Conservation (phyloP, 2,113 vertebrate species). For the Azemiops feae region DNA sequence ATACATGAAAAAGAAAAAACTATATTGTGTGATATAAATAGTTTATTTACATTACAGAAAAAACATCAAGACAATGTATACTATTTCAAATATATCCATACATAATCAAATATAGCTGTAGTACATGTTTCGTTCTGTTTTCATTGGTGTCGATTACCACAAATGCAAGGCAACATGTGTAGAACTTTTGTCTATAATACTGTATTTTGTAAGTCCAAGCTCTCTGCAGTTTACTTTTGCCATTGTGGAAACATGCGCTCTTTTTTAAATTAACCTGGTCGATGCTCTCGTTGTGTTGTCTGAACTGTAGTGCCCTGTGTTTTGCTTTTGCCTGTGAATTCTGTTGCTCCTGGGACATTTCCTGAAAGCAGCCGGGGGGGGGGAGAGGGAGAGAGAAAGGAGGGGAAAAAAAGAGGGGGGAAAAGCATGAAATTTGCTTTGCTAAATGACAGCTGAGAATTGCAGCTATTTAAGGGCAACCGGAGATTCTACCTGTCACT, state of each 20-base stretch:
- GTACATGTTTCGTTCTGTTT: constrained; percentile 79
- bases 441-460: rapidly evolving
- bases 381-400: not conserved
- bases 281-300: constrained; percentile 99
- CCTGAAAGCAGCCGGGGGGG: constrained; percentile 74
- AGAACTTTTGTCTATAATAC: constrained; percentile 81
- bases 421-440: not conserved
- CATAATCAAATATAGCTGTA: constrained; percentile 97
- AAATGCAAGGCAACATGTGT: constrained; percentile 99
- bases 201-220: constrained; percentile 76
- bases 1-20: constrained; percentile 87
- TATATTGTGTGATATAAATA: constrained; percentile 99
- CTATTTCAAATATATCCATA: constrained; percentile 99
- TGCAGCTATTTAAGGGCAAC: not conserved
- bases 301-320: constrained; percentile 98
- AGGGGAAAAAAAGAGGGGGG: not conserved
- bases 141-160: constrained; percentile 99
- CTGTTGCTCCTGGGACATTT: constrained; percentile 98
- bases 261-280: constrained; percentile 94
- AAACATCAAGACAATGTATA: constrained; percentile 99
- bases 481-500: not conserved
- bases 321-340: constrained; percentile 99
- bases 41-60: constrained; percentile 99
- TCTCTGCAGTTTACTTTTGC: constrained; percentile 72
- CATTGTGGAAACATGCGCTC: constrained; percentile 80